These are phyloP conservation scores for Rhopalosiphum padi DNA, from an alignment of 1,140 invertebrate species.

Conservation along the genomic window DNA sequence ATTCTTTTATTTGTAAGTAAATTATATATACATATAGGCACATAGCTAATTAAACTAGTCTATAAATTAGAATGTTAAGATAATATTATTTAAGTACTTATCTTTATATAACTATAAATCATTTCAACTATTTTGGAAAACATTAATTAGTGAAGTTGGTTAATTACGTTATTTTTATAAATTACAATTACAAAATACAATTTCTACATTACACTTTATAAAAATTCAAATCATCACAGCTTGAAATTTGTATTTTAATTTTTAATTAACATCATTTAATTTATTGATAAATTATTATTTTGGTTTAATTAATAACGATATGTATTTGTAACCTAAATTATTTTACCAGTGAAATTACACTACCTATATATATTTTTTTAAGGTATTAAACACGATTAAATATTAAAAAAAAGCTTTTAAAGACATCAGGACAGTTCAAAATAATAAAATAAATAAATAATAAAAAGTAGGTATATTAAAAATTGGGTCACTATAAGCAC, in stretches of 20 bases:
- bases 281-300: not conserved
- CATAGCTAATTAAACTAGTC: too few species aligned
- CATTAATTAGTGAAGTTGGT: too few species aligned
- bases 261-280: not conserved
- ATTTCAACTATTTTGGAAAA: too few species aligned
- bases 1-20: too few species aligned
- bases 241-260: not conserved
- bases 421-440: not conserved
- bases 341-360: not conserved
- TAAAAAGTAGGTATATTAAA: not conserved
- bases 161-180: too few species aligned
- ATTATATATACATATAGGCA: too few species aligned
- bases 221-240: too few species aligned
- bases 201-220: too few species aligned
- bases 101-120: too few species aligned
- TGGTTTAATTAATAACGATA: not conserved
- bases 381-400: not conserved
- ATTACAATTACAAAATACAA: too few species aligned
- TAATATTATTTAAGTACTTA: too few species aligned
- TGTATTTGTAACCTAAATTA: not conserved
- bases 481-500: not conserved
- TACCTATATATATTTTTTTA: not conserved
- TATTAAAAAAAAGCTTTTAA: conserved; percentile 7
- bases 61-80: too few species aligned
- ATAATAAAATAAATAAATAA: not conserved